A percentile compares a stretch with the other conserved stretches of the same genome.
Evolutionary conservation across 2,797 vertebrate genomes (phyloP).

Genomic region (Channallabes apus): DNA sequence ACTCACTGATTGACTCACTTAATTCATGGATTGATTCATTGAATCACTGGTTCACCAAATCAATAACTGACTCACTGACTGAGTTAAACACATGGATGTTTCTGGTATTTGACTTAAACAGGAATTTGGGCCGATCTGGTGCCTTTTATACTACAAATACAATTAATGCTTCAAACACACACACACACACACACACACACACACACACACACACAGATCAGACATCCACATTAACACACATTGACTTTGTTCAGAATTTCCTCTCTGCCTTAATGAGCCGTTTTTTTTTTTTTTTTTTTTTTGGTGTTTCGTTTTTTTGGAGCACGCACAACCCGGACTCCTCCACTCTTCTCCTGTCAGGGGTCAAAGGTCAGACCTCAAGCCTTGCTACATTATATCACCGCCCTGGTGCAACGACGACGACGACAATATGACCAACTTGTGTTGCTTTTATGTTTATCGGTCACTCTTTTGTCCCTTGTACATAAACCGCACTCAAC

Average conservation of each 20-base stretch:
- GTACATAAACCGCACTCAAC: conserved; percentile 68
- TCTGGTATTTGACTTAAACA: conserved; percentile 30
- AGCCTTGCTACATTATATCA: conserved; percentile 4
- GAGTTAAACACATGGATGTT: background rate
- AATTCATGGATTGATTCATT: background rate
- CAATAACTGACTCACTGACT: background rate
- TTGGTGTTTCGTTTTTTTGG: background rate
- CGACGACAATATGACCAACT: conserved; percentile 57
- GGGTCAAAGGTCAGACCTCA: conserved; percentile 47
- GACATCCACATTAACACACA: conserved; percentile 32
- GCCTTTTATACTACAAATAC: conserved; percentile 73
- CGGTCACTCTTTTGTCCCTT: conserved; percentile 54
- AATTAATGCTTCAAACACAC: conserved; percentile 56
- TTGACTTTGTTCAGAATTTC: conserved; percentile 37
- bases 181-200: conserved; percentile 39
- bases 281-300: conserved; percentile 32
- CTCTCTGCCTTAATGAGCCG: conserved; percentile 75
- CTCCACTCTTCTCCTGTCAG: conserved; percentile 20
- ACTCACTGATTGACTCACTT: background rate
- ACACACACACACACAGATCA: conserved; percentile 48
- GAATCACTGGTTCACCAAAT: background rate
- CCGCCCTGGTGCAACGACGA: conserved; percentile 31
- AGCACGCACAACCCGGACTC: conserved; percentile 46
- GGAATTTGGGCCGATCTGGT: conserved; percentile 57
- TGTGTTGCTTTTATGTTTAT: conserved; percentile 20